Evolutionary conservation across 2,888 invertebrate genomes (phyloP).

Genomic region (Xylocampa areola): DNA sequence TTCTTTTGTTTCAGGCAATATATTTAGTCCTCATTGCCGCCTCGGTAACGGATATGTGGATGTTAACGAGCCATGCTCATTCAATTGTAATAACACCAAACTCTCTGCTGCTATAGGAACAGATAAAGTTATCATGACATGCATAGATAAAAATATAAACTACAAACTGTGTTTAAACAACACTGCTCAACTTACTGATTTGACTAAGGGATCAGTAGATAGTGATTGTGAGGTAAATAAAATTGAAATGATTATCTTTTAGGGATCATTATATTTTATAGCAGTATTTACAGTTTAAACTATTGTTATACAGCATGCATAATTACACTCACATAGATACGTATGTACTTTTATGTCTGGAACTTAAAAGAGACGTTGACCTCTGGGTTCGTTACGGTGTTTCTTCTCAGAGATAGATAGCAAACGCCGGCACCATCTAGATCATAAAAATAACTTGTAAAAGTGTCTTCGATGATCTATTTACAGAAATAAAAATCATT

Average conservation of each 20-base stretch:
- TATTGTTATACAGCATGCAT: background rate
- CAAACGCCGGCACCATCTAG: no score
- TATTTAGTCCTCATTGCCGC: slow-evolving; percentile 72
- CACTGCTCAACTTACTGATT: slow-evolving; percentile 42
- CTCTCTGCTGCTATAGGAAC: slow-evolving; percentile 62
- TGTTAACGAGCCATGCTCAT: slow-evolving; percentile 75
- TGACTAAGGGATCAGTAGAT: slow-evolving; percentile 50
- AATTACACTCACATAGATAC: no score
- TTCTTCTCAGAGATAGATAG: no score
- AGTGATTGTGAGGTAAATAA: slow-evolving; percentile 68
- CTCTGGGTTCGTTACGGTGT: no score
- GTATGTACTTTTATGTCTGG: no score
- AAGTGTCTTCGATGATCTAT: no score
- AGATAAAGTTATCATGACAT: slow-evolving; percentile 75
- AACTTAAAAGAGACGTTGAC: no score
- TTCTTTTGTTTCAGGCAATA: slow-evolving; percentile 62
- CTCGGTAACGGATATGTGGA: slow-evolving; percentile 73
- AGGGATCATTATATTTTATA: background rate
- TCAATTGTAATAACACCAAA: slow-evolving; percentile 69
- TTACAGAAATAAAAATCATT: no score
- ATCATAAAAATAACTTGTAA: no score
- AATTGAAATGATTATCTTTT: no score
- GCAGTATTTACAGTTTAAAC: background rate
- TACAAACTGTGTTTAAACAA: slow-evolving; percentile 69
- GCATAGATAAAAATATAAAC: slow-evolving; percentile 68